Evolutionary conservation across 2,797 vertebrate genomes (phyloP).

Genomic region (Ctenopoma kingsleyae): DNA sequence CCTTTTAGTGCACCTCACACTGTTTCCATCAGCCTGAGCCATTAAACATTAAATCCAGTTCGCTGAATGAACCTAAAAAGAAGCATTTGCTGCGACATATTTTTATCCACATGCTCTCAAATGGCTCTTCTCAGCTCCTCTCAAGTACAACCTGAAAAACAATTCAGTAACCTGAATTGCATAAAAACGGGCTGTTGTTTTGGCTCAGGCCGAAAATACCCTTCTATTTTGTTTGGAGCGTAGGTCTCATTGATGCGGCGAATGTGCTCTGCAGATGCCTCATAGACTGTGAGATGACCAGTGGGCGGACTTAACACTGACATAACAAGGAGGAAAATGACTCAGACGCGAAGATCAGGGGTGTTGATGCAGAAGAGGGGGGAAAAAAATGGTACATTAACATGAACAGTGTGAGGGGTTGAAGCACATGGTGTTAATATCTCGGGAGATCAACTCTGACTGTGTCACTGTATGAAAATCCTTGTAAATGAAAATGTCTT

Average conservation of each 20-base stretch:
- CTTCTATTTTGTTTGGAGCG: constrained; percentile 27
- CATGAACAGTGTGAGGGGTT: constrained; percentile 7
- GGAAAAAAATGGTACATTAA: constrained; percentile 29
- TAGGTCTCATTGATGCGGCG: constrained; percentile 54
- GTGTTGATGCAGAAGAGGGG: constrained; percentile 27
- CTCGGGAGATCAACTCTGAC: constrained; percentile 8
- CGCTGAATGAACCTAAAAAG: constrained; percentile 12
- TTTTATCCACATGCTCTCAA: constrained; percentile 8
- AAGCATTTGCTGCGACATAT: constrained; percentile 5
- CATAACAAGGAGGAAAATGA: constrained; percentile 70
- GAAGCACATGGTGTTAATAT: constrained; percentile 17
- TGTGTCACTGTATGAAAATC: constrained; percentile 10
- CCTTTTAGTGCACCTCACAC: not conserved
- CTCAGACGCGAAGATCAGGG: constrained; percentile 66
- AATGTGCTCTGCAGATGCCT: constrained; percentile 62
- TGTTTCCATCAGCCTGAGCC: not conserved
- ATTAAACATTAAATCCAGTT: constrained; percentile 5
- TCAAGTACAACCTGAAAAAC: constrained; percentile 5
- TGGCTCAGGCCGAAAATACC: constrained; percentile 35
- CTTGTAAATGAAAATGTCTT: constrained; percentile 9
- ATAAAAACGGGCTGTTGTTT: constrained; percentile 30
- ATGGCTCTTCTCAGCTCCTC: constrained; percentile 28
- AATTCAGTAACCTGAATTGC: constrained; percentile 28
- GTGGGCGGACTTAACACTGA: constrained; percentile 63
- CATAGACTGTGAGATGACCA: constrained; percentile 64